phyloP scores from a whole-genome alignment of 2,888 invertebrate genomes.

The Hipparchia sbordonii region DNA sequence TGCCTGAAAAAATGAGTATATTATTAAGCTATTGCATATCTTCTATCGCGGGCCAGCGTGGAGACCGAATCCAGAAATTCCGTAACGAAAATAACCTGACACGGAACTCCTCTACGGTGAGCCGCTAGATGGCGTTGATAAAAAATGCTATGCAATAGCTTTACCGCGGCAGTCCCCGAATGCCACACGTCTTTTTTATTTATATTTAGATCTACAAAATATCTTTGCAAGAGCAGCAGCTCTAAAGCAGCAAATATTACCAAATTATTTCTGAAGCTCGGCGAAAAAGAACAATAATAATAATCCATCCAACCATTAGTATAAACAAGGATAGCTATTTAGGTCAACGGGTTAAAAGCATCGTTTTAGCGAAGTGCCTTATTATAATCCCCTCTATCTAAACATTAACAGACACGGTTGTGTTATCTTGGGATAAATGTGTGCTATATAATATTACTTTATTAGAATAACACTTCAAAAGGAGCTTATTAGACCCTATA shows the following conservation, averaged over 20 bases:
- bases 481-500: conserved; percentile 28
- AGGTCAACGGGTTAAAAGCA: conserved; percentile 48
- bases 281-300: conserved; percentile 21
- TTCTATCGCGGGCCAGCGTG: too few species aligned
- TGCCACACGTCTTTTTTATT: too few species aligned
- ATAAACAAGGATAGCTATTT: conserved; percentile 42
- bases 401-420: conserved; percentile 33
- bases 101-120: too few species aligned
- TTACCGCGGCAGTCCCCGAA: too few species aligned
- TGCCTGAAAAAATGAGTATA: too few species aligned
- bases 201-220: not conserved
- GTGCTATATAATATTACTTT: conserved; percentile 29
- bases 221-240: not conserved
- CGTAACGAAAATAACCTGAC: too few species aligned
- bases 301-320: conserved; percentile 32
- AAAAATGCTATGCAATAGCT: too few species aligned
- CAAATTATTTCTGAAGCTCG: conserved; percentile 40
- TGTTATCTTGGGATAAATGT: conserved; percentile 31
- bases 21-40: too few species aligned
- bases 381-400: conserved; percentile 41
- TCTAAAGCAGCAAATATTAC: conserved; percentile 8
- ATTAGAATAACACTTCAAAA: conserved; percentile 33
- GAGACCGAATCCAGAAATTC: too few species aligned
- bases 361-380: conserved; percentile 38
- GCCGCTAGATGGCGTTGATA: too few species aligned